These are phyloP conservation scores for Cardinalis cardinalis DNA, from an alignment of 2,113 vertebrate genomes.

Conservation along the genomic window DNA sequence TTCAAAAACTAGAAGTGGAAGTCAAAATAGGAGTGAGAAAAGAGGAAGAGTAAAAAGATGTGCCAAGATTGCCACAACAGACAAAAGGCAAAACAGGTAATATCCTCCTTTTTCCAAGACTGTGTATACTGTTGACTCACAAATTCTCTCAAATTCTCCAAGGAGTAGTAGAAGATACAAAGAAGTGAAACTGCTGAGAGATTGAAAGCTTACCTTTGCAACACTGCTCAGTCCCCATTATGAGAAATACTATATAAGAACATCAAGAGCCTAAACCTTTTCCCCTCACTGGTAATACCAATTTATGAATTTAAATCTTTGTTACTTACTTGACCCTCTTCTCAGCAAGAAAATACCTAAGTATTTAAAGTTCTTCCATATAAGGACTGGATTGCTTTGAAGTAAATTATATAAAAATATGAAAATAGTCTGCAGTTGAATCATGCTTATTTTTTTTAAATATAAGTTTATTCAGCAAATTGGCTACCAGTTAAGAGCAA, in stretches of 20 bases:
- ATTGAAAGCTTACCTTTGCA: neutral
- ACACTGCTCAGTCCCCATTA: neutral
- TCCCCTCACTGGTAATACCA: neutral
- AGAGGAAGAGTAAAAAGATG: neutral
- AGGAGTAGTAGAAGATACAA: neutral
- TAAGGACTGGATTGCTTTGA: slow-evolving; percentile 56
- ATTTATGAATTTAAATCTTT: neutral
- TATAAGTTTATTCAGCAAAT: slow-evolving; percentile 54
- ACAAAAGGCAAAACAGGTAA: neutral
- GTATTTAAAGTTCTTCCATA: slow-evolving; percentile 50
- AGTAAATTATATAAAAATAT: slow-evolving; percentile 56
- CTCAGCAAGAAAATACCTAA: neutral
- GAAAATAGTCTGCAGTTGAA: slow-evolving; percentile 56
- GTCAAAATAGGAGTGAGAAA: neutral
- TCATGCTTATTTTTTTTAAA: slow-evolving; percentile 11
- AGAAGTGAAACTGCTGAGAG: neutral
- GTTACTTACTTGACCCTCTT: neutral
- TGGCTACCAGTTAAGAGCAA: slow-evolving; percentile 51
- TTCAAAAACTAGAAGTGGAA: neutral
- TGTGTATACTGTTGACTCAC: neutral
- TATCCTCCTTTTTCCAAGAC: neutral
- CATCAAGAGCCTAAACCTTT: neutral
- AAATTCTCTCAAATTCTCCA: neutral
- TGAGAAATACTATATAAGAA: neutral
- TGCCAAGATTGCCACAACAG: neutral